Evolutionary conservation across 2,797 vertebrate genomes (phyloP).

Genomic region (Pangasius djambal): DNA sequence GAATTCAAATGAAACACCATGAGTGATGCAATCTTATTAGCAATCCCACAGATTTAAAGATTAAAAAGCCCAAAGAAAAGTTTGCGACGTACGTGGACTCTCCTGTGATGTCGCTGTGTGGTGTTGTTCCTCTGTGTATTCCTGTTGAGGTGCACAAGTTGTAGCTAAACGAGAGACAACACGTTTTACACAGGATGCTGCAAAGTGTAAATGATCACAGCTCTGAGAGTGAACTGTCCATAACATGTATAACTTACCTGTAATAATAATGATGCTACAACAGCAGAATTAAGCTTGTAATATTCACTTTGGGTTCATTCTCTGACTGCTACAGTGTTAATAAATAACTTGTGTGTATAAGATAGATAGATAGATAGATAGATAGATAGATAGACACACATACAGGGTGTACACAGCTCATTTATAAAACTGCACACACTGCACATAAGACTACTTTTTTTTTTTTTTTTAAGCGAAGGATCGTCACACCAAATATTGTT

Average conservation of each 20-base stretch:
- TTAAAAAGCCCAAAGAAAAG: background rate
- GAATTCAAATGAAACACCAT: background rate
- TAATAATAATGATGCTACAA: background rate
- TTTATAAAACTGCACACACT: no score
- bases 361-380: no score
- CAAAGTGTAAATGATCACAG: background rate
- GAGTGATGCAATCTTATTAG: background rate
- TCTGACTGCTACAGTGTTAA: background rate
- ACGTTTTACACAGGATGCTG: background rate
- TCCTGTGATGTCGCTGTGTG: background rate
- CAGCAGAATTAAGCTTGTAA: background rate
- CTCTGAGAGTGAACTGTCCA: background rate
- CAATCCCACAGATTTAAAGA: background rate
- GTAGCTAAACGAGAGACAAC: background rate
- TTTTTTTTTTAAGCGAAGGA: no score
- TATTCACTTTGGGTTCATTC: background rate
- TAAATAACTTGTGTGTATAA: background rate
- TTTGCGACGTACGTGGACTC: background rate
- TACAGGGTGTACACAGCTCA: no score
- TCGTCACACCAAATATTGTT: no score
- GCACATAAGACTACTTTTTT: no score
- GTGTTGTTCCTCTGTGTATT: background rate
- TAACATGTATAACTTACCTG: background rate
- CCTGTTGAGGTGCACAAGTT: background rate
- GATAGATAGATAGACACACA: no score